Evolutionary conservation across 1,140 invertebrate genomes (phyloP), one percentile per base, ranked within the genome.

Genomic region (Chelonus insularis): DNA sequence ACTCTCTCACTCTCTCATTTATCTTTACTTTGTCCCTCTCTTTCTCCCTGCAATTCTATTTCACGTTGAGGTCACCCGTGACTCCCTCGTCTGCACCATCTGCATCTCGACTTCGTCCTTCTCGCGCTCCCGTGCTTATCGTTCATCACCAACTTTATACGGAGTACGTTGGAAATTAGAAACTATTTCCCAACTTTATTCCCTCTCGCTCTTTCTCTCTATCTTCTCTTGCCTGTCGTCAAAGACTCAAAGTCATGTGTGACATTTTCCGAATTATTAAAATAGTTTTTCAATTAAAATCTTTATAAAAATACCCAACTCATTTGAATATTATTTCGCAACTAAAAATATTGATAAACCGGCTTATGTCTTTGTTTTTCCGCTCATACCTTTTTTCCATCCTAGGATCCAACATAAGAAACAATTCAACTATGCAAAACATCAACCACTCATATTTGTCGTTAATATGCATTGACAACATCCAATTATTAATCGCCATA

Each of bases 401-500:
- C n/a, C n/a, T n/a, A n/a, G n/a, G n/a, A n/a, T n/a, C n/a, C n/a
- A n/a, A n/a, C n/a, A n/a, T n/a, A n/a, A n/a, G n/a, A n/a, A n/a
- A n/a, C n/a, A n/a, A n/a, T n/a, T n/a, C 25, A 29, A 29, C 7
- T 29, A 4, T 29, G 25, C 25, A 29, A 29, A 29, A 29, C 7
- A 29, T 7, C 25, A 43, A 43, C 25, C 18, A 51, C 34, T 21
- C 32, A 47, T 43, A 41, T 21, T 25, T 41, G n/a, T 54, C 48
- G 29, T 59, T 12, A 55, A 20, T 48, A 50, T 47, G 32, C 52
- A 41, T 29, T 12, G 45, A 43, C 59, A 51, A 32, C 47, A 41
- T 48, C 62, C 67, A 67, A 75, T 74, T 75, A 73, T 75, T 73
- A 76, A 70, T 70, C 67, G 70, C 57, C 63, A 60, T 70, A 58